These are phyloP conservation scores for Gymnodraco acuticeps DNA, from an alignment of 2,797 vertebrate species.

Conservation along the genomic window DNA sequence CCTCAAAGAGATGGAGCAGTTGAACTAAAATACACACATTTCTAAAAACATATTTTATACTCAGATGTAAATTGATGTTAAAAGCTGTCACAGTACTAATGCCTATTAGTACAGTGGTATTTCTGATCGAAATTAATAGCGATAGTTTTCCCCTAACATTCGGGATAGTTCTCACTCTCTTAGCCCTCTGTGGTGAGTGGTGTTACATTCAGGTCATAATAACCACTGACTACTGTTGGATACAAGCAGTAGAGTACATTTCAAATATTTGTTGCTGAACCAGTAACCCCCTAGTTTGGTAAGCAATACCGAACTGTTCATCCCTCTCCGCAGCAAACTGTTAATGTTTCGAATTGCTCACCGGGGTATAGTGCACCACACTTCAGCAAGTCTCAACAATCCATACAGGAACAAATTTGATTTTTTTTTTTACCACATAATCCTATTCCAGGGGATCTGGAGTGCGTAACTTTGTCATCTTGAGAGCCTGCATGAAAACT, in stretches of 20 bases:
- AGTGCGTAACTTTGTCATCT: constrained; percentile 83
- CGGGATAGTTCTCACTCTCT: constrained; percentile 2
- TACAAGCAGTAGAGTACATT: constrained; percentile 20
- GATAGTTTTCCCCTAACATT: constrained; percentile 43
- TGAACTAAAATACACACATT: background rate
- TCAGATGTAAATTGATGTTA: constrained; percentile 9
- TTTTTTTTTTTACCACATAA: constrained; percentile 64
- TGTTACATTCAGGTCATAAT: constrained; percentile 14
- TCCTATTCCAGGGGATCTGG: constrained; percentile 74
- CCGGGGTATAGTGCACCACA: constrained; percentile 56
- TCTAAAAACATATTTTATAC: background rate
- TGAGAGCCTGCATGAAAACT: constrained; percentile 80
- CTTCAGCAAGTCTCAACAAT: constrained; percentile 73
- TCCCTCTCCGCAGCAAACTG: constrained; percentile 34
- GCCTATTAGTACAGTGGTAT: background rate
- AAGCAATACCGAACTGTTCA: constrained; percentile 21
- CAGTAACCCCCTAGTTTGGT: constrained; percentile 29
- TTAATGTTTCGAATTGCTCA: constrained; percentile 56
- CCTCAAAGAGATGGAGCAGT: constrained; percentile 21
- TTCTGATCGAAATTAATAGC: constrained; percentile 4
- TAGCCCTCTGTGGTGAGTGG: constrained; percentile 14
- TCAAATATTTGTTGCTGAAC: constrained; percentile 25
- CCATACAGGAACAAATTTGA: constrained; percentile 80
- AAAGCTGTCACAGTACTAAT: background rate
- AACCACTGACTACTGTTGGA: constrained; percentile 20